Conservation (phyloP, 2,888 invertebrate genomes). For the Ceriagrion tenellum region DNA sequence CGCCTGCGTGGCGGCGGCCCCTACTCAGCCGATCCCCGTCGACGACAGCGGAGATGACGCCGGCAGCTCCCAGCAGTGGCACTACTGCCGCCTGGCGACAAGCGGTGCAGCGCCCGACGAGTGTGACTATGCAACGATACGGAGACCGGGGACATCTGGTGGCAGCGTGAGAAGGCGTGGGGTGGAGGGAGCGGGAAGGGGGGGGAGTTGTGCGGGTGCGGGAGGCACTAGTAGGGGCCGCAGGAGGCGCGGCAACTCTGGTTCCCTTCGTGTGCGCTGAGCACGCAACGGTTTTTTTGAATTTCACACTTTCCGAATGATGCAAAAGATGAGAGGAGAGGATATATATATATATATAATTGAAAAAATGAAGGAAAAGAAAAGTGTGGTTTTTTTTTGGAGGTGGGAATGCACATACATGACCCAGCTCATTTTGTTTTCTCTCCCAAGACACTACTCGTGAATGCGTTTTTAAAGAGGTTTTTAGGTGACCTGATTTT, state of each 20-base stretch:
- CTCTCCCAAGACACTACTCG: constrained; percentile 32
- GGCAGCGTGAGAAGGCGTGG: constrained; percentile 58
- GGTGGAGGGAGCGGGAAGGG: constrained; percentile 57
- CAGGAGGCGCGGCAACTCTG: constrained; percentile 64
- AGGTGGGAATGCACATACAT: constrained; percentile 11
- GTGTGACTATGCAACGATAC: constrained; percentile 52
- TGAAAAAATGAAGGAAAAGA: background rate
- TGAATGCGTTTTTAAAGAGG: background rate
- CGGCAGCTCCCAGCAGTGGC: constrained; percentile 60
- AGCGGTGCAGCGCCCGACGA: constrained; percentile 52
- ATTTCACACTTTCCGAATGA: background rate
- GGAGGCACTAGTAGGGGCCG: constrained; percentile 60
- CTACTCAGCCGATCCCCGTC: constrained; percentile 37
- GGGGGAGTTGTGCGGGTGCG: constrained; percentile 40
- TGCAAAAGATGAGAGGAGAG: background rate
- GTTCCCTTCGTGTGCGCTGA: constrained; percentile 60
- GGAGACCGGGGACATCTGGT: constrained; percentile 62
- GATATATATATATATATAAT: background rate
- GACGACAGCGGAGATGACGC: constrained; percentile 29
- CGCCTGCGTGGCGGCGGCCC: constrained; percentile 62
- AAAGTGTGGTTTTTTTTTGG: background rate
- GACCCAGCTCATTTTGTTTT: constrained; percentile 6
- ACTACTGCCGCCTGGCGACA: constrained; percentile 54
- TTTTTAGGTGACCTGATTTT: constrained; percentile 55
- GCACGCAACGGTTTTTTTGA: background rate